Conservation (phyloP, 92 coral and sea anemone species). For the Scolanthus callimorphus region DNA sequence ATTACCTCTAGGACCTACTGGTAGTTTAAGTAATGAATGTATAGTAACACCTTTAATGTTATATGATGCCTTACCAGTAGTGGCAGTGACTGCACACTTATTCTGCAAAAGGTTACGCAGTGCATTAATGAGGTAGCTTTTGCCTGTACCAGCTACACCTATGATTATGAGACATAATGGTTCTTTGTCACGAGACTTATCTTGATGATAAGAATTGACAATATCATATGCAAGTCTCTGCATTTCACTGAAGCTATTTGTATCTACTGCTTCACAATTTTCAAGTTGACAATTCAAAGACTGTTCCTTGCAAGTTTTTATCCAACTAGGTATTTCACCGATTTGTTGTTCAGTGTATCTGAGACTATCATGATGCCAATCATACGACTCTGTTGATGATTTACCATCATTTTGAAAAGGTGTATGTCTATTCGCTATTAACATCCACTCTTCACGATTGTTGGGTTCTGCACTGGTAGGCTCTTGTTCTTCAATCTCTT, state of each 20-base stretch:
- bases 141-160: constrained; percentile 48
- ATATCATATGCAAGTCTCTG: constrained; percentile 66
- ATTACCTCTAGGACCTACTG: constrained; percentile 29
- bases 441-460: constrained; percentile 37
- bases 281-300: constrained; percentile 18
- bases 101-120: constrained; percentile 43
- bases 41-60: constrained; percentile 50
- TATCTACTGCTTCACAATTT: constrained; percentile 43
- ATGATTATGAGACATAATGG: constrained; percentile 44
- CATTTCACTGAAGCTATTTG: constrained; percentile 65
- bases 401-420: constrained; percentile 31
- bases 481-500: not conserved
- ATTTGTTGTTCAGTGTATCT: constrained; percentile 36
- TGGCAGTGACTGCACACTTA: constrained; percentile 48
- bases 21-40: constrained; percentile 49
- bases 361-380: constrained; percentile 33
- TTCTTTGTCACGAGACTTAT: constrained; percentile 36
- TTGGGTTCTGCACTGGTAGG: no score
- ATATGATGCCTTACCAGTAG: constrained; percentile 54
- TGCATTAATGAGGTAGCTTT: constrained; percentile 67
- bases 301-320: constrained; percentile 6
- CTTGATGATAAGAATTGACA: constrained; percentile 41
- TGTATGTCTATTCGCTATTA: constrained; percentile 31
- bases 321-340: constrained; percentile 41
- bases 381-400: constrained; percentile 1